A percentile compares a stretch with the other conserved stretches of the same genome.
Conservation (phyloP, 92 coral and sea anemone genomes). For the Micromussa lordhowensis region DNA sequence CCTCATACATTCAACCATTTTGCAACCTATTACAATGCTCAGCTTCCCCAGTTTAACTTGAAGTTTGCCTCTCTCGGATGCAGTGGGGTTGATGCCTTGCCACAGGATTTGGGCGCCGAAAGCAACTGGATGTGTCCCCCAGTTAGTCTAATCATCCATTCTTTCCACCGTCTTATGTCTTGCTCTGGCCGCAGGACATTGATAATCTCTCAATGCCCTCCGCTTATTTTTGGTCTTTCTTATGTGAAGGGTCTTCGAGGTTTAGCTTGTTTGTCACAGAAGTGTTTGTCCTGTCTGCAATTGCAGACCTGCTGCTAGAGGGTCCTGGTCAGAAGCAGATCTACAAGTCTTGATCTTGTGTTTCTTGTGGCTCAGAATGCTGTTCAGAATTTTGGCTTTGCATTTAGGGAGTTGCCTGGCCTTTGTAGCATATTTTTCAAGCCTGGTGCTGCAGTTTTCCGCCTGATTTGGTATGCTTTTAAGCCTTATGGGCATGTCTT, state of each 20-base stretch:
- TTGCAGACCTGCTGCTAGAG: constrained; percentile 27
- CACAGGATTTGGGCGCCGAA: too few species aligned
- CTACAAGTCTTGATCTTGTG: constrained; percentile 32
- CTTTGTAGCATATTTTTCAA: too few species aligned
- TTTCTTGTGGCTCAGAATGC: constrained; percentile 29
- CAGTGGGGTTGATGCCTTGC: too few species aligned
- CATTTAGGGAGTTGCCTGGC: constrained; percentile 14
- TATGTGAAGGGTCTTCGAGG: neutral
- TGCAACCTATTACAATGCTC: too few species aligned
- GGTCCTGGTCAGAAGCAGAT: constrained; percentile 59
- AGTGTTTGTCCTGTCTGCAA: constrained; percentile 16
- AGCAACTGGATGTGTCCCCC: too few species aligned
- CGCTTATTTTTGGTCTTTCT: constrained; percentile 42
- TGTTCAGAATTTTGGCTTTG: constrained; percentile 42
- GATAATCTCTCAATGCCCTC: constrained; percentile 64
- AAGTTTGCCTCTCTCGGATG: too few species aligned
- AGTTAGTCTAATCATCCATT: constrained; percentile 10
- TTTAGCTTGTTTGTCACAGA: constrained; percentile 30
- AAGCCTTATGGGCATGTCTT: constrained; percentile 14
- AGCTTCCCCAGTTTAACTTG: too few species aligned
- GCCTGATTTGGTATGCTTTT: constrained; percentile 11
- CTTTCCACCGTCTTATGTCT: constrained; percentile 19
- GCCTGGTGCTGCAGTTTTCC: neutral
- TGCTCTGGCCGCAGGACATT: constrained; percentile 42
- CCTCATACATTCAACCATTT: too few species aligned